phyloP scores from a whole-genome alignment of 2,888 invertebrate species.

The Limnephilus lunatus region DNA sequence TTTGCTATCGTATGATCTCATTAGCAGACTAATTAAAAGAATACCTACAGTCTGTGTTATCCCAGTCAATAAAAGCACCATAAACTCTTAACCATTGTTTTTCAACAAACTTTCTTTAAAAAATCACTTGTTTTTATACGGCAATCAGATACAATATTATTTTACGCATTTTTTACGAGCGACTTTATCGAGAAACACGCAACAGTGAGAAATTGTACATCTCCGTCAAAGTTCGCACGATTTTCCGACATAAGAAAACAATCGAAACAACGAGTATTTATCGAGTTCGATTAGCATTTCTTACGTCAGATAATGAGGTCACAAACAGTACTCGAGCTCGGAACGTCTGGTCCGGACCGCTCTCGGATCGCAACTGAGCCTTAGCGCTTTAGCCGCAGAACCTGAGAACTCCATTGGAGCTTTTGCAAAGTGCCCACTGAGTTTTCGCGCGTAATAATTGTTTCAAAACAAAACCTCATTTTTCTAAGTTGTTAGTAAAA shows the following conservation, averaged over 20 bases:
- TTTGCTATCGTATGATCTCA: not conserved
- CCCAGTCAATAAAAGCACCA: slow-evolving; percentile 43
- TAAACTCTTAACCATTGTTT: slow-evolving; percentile 37
- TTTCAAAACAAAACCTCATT: not conserved
- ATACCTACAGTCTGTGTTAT: slow-evolving; percentile 15
- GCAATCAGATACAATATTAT: slow-evolving; percentile 24
- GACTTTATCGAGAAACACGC: slow-evolving; percentile 3
- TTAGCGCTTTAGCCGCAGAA: not conserved
- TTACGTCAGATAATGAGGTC: slow-evolving; percentile 46
- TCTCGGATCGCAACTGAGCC: slow-evolving; percentile 48
- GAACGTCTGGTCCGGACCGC: slow-evolving; percentile 35
- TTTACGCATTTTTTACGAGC: slow-evolving; percentile 44
- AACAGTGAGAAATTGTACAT: slow-evolving; percentile 14
- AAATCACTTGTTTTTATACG: slow-evolving; percentile 39
- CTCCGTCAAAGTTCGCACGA: slow-evolving; percentile 45
- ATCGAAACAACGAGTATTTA: slow-evolving; percentile 11
- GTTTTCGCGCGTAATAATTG: slow-evolving; percentile 43
- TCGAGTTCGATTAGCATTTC: slow-evolving; percentile 15
- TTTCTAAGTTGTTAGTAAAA: not conserved
- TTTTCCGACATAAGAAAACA: slow-evolving; percentile 34
- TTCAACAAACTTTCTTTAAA: slow-evolving; percentile 27
- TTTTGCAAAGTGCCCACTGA: slow-evolving; percentile 12
- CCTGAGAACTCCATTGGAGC: slow-evolving; percentile 27
- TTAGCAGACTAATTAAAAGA: slow-evolving; percentile 10
- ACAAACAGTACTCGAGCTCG: not conserved